Percentiles rank a stretch among this genome's conserved stretches.
These are phyloP conservation scores for Pampusana beccarii DNA, from an alignment of 2,113 vertebrate species.

Conservation along the genomic window DNA sequence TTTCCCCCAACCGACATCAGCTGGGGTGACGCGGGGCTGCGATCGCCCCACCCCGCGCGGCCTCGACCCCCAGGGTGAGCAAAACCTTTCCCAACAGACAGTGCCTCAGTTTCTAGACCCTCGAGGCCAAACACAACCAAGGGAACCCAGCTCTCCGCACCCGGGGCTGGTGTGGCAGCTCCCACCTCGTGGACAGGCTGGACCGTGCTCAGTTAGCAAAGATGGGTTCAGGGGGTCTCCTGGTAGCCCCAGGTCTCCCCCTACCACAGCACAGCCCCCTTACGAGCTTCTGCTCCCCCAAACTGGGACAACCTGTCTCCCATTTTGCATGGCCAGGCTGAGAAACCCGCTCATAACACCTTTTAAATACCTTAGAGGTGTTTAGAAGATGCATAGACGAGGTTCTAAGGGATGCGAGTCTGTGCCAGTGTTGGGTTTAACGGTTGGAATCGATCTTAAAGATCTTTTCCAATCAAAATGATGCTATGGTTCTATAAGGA, in stretches of 20 bases:
- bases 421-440: no score
- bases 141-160: background rate
- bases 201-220: fast-evolving
- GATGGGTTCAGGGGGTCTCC: background rate
- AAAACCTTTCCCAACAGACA: background rate
- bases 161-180: fast-evolving
- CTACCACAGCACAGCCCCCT: background rate
- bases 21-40: fast-evolving
- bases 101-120: fast-evolving
- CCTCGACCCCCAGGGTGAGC: background rate
- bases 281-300: background rate
- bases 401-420: no score
- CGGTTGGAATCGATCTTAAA: no score
- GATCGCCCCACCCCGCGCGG: fast-evolving
- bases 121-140: fast-evolving
- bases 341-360: background rate
- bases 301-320: background rate
- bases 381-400: no score
- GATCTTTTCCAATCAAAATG: no score
- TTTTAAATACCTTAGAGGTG: no score
- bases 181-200: slow-evolving; percentile 88
- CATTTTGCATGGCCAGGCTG: background rate
- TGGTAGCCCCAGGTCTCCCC: background rate
- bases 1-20: fast-evolving
- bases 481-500: no score